Evolutionary conservation across 2,888 invertebrate genomes (phyloP), one percentile per base, ranked within the genome.

Genomic region (Caenorhabditis sp.): DNA sequence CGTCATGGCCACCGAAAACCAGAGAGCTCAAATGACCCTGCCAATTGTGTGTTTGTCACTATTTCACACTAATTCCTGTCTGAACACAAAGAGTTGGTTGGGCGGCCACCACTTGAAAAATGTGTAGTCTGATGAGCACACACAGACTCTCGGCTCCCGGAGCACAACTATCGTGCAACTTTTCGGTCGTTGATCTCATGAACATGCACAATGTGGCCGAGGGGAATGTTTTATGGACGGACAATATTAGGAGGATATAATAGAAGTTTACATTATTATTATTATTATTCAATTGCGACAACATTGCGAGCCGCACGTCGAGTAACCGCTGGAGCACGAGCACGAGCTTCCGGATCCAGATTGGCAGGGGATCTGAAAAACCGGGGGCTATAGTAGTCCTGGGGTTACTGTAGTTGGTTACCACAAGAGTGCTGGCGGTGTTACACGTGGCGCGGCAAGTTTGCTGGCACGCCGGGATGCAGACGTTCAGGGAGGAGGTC

Each of bases 381-480:
- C 4, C 17, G 30, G 13, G 5, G 13, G 2, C 1, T 15, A 2
- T n/a, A 15, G 30, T 1, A 24, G 26, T n/a, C 8, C 13, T 2
- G 20, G 6, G 11, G 39, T 35, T 15, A 35, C 17, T 24, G 2
- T 26, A 22, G 9, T 17, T 26, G n/a, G n/a, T 17, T 35, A 75
- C 55, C 20, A 76, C 77, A 2, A 77, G 37, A 8, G 71, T 61
- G 27, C 48, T 53, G 0, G 77, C 77, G 7, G 65, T 32, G 11
- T 35, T 37, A 48, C 77, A 77, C 0, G 71, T 77, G 17, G 59
- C 30, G 27, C 56, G 24, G 24, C 77, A 77, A 0, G 77, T 77
- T 55, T 66, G 65, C 43, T 72, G 71, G 32, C 77, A 77, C 8
- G 61, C 61, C 17, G 77, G 77, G 55, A 66, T 66, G 48, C 77